A percentile compares a stretch with the other conserved stretches of the same genome.
Evolutionary conservation across 2,797 vertebrate genomes (phyloP).

Genomic region (Chrysocyon brachyurus): DNA sequence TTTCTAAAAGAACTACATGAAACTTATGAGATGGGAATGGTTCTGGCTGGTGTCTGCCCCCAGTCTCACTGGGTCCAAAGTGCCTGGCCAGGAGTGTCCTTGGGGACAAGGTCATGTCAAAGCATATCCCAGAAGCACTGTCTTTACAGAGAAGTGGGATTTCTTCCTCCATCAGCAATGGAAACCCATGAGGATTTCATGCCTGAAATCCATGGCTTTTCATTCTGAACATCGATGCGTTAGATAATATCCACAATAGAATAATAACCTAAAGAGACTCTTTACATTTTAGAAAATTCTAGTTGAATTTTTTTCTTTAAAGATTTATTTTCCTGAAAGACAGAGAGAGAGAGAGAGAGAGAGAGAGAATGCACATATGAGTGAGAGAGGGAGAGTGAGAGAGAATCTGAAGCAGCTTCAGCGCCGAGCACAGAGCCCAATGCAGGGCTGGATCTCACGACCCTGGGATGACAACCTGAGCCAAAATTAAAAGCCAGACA

Average conservation of each 20-base stretch:
- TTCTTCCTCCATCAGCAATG: background rate
- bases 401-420: background rate
- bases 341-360: background rate
- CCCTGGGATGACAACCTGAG: background rate
- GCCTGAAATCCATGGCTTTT: background rate
- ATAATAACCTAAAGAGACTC: background rate
- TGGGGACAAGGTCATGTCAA: background rate
- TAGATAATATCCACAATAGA: background rate
- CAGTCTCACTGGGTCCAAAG: background rate
- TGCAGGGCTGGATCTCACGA: background rate
- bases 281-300: background rate
- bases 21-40: background rate
- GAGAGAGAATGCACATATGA: background rate
- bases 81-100: background rate
- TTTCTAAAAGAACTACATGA: background rate
- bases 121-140: background rate
- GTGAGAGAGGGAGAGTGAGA: background rate
- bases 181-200: background rate
- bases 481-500: background rate
- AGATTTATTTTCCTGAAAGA: background rate
- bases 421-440: background rate
- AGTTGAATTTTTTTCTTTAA: background rate
- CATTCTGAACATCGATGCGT: background rate
- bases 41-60: no score
- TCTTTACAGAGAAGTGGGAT: background rate